phyloP scores from a whole-genome alignment of 2,797 vertebrate species.

The Neomorphus geoffroyi region DNA sequence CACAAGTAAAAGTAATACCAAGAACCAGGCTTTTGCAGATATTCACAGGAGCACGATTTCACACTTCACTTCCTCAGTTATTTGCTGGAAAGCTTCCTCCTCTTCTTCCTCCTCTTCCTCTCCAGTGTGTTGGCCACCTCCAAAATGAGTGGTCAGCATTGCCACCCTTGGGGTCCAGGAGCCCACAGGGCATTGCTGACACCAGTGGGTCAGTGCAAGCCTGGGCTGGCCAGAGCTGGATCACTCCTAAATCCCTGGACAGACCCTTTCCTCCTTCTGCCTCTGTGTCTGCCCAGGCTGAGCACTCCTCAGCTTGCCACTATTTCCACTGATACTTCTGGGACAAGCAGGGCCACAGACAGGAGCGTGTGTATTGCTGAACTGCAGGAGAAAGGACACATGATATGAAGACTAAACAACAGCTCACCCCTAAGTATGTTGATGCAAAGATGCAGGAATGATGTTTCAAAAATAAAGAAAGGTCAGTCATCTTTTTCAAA shows the following conservation, averaged over 20 bases:
- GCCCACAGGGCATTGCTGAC: background rate
- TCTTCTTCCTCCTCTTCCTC: background rate
- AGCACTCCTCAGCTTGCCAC: background rate
- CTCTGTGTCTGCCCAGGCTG: rapidly evolving
- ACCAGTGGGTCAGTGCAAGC: background rate
- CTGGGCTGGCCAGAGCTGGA: background rate
- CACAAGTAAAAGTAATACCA: background rate
- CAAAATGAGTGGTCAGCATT: background rate
- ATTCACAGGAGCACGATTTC: background rate
- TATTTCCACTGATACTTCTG: background rate
- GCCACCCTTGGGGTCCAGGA: background rate
- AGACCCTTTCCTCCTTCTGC: background rate
- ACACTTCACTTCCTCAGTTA: background rate
- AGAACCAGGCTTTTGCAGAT: background rate
- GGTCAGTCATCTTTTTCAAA: background rate
- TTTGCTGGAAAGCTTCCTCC: background rate
- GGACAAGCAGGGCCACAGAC: background rate
- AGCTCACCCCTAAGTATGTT: background rate
- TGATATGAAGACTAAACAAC: background rate
- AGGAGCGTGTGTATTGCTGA: background rate
- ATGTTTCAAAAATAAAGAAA: background rate
- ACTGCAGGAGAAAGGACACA: background rate
- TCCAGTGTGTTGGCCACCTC: background rate
- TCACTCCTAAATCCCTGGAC: background rate
- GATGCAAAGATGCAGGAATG: background rate